phyloP scores from a whole-genome alignment of 2,888 invertebrate species.

The Chrysolina oricalcia region DNA sequence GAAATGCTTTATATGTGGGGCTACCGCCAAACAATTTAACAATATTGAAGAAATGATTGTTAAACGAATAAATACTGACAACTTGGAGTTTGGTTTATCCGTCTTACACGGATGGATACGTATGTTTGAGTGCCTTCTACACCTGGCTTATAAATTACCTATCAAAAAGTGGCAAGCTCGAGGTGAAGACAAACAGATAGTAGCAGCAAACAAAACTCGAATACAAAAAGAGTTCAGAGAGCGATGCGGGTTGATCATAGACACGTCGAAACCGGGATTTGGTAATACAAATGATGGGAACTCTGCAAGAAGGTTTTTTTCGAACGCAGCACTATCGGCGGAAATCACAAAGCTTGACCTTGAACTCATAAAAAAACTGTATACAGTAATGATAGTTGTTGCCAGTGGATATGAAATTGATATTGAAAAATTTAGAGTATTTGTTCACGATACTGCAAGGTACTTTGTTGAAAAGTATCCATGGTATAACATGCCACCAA shows the following conservation, averaged over 20 bases:
- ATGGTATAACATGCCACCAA: slow-evolving; percentile 56
- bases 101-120: slow-evolving; percentile 40
- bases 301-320: slow-evolving; percentile 33
- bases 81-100: slow-evolving; percentile 37
- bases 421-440: slow-evolving; percentile 26
- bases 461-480: slow-evolving; percentile 48
- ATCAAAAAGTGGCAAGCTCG: slow-evolving; percentile 17
- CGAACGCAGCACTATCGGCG: background rate
- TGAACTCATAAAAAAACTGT: slow-evolving; percentile 32
- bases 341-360: slow-evolving; percentile 23
- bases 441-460: slow-evolving; percentile 45
- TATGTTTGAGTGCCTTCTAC: slow-evolving; percentile 42
- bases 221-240: no score
- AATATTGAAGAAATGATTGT: slow-evolving; percentile 24
- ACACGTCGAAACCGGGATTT: slow-evolving; percentile 36
- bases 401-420: slow-evolving; percentile 17
- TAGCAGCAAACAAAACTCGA: slow-evolving; percentile 11
- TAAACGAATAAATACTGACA: background rate
- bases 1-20: no score
- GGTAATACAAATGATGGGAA: slow-evolving; percentile 56
- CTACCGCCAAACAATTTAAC: slow-evolving; percentile 37
- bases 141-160: slow-evolving; percentile 11
- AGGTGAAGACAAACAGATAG: slow-evolving; percentile 30
- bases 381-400: slow-evolving; percentile 40
- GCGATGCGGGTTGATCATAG: no score